phyloP scores from a whole-genome alignment of 2,797 vertebrate species.

The Bovichtus variegatus region DNA sequence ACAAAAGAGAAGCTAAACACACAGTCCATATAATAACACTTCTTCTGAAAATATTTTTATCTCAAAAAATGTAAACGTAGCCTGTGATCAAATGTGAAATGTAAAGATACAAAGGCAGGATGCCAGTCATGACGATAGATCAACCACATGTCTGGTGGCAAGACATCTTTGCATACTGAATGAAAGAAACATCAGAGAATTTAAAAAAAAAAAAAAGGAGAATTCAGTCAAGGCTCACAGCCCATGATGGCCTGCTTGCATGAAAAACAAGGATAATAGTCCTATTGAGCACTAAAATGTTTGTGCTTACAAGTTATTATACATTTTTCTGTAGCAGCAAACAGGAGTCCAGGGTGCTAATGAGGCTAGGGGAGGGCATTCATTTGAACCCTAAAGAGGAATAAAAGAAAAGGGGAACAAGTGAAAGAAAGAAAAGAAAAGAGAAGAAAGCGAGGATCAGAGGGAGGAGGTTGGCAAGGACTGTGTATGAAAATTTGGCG shows the following conservation, averaged over 20 bases:
- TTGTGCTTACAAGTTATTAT: conserved; percentile 80
- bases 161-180: conserved; percentile 45
- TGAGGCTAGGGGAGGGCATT: conserved; percentile 80
- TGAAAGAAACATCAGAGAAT: conserved; percentile 37
- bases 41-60: background rate
- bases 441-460: conserved; percentile 82
- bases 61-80: background rate
- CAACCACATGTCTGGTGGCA: conserved; percentile 30
- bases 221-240: conserved; percentile 51
- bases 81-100: conserved; percentile 11
- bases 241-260: conserved; percentile 54
- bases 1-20: conserved; percentile 22
- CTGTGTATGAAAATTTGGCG: conserved; percentile 85
- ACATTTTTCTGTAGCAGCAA: conserved; percentile 78
- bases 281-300: conserved; percentile 75
- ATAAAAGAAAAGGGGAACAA: conserved; percentile 81
- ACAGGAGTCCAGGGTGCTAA: conserved; percentile 79
- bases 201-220: conserved; percentile 10
- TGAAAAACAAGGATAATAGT: conserved; percentile 65
- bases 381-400: conserved; percentile 81
- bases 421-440: conserved; percentile 74
- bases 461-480: conserved; percentile 83
- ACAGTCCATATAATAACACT: background rate
- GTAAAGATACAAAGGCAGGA: conserved; percentile 7
- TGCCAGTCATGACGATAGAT: conserved; percentile 24